These are phyloP conservation scores for Athrips mouffetella DNA, from an alignment of 2,888 invertebrate species.

Conservation along the genomic window DNA sequence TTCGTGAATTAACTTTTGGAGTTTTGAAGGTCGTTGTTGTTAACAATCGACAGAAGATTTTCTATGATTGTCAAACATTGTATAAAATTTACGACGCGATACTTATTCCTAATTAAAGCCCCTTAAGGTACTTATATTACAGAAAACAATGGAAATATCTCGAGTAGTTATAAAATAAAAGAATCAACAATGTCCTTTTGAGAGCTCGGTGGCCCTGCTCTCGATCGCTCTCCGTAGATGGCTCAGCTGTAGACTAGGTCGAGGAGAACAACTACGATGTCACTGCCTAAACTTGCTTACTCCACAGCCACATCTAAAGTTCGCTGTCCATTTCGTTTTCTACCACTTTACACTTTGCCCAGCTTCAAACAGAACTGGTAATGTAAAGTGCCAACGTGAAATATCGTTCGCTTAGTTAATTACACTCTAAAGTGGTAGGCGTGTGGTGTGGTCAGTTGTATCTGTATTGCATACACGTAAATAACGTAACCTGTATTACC, in stretches of 20 bases:
- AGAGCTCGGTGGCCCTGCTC: conserved; percentile 73
- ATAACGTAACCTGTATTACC: conserved; percentile 43
- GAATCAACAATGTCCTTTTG: conserved; percentile 62
- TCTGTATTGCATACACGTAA: conserved; percentile 43
- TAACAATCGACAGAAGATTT: not conserved
- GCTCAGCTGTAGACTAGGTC: conserved; percentile 75
- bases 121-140: no score
- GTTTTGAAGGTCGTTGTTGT: conserved; percentile 25
- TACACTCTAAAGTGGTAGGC: conserved; percentile 30
- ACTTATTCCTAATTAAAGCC: no score
- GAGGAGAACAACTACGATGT: conserved; percentile 73
- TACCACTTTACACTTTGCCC: conserved; percentile 7
- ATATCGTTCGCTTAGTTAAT: conserved; percentile 4
- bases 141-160: no score
- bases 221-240: conserved; percentile 77
- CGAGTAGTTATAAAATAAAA: conserved; percentile 30
- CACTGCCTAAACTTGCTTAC: conserved; percentile 64
- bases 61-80: no score
- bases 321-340: conserved; percentile 44
- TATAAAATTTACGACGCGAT: no score
- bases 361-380: conserved; percentile 24
- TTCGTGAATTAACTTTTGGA: conserved; percentile 28
- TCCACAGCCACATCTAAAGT: conserved; percentile 33
- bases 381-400: conserved; percentile 26
- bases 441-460: conserved; percentile 58